Base-by-base conservation (phyloP, 23 tunicate genomes). In the Pegea sp. region DNA sequence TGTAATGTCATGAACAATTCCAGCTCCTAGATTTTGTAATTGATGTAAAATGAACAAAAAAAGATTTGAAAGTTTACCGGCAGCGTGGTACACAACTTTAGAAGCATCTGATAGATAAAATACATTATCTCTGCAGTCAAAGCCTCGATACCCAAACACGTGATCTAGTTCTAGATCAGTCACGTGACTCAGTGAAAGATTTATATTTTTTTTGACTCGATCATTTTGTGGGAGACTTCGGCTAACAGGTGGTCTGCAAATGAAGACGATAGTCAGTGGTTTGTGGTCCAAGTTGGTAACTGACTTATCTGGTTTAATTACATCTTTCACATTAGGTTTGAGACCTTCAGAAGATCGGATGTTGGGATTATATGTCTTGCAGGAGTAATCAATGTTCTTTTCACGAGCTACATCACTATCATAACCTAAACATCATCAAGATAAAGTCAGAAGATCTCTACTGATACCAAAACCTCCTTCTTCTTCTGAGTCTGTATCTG, bases 101-200 rank as follows among this genome's bases (percentile, higher is more conserved):
- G 81, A 19, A 42, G 68, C 68, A n/a, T 72, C 81, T 21, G 75
- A 66, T 13, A 79, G 22, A 34, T 71, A 78, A 28, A 68, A 78
- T 5, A 91, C 49, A 67, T 91, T 91, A 73, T 72, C 71, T 1
- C 99, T 59, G 57, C 93, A 84, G 55, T 91, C 99, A 60, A 72
- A 91, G 1, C 99, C 99, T 21, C 99, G 72, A 54, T 91, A 91
- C 18, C 99, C 99, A 43, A 91, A 91, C 22, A 91, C 60, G 51
- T 91, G 99, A 46, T 65, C 56, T n/a, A 91, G 60, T 46, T 60
- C 64, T 24, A 78, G 56, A 25, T 79, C 81, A 3, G 26, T 62
- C 8, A 84, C 84, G 26, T 34, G 44, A 44, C 59, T 54, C 44
- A 67, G 32, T 2, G 62, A 62, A n/a, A 31, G 30, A 24, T 22